Evolutionary conservation across 2,888 invertebrate species (phyloP).

Genomic region (Chrysolina haemoptera): DNA sequence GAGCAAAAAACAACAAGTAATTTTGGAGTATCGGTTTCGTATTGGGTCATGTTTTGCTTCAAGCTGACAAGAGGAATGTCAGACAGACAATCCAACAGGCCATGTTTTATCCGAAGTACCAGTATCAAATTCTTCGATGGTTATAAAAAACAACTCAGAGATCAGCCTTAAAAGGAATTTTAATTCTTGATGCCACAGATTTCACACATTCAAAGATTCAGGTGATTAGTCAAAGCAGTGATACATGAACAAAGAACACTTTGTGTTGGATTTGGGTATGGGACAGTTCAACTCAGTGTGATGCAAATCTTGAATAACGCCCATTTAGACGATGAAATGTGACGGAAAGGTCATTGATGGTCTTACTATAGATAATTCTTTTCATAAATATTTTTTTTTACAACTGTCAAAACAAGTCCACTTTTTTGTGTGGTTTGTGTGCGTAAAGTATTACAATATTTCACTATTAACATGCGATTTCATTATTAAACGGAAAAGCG

Average conservation of each 20-base stretch:
- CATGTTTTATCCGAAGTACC: slow-evolving; percentile 7
- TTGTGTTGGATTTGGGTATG: not conserved
- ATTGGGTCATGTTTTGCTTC: slow-evolving; percentile 13
- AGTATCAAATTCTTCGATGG: slow-evolving; percentile 10
- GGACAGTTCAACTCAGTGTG: no score
- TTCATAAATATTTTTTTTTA: no score
- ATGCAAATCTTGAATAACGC: no score
- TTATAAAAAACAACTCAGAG: slow-evolving; percentile 1
- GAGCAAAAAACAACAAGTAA: not conserved
- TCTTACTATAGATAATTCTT: no score
- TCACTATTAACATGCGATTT: no score
- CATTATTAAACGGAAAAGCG: no score
- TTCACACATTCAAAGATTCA: not conserved
- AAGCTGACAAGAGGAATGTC: slow-evolving; percentile 2
- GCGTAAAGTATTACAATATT: no score
- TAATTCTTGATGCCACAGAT: slow-evolving; percentile 2
- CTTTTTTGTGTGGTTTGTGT: no score
- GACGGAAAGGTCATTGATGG: no score
- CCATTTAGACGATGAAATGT: no score
- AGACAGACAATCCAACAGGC: slow-evolving; percentile 2
- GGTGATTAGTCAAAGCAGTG: slow-evolving; percentile 2
- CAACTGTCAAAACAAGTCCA: no score
- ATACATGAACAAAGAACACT: not conserved
- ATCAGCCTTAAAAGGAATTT: slow-evolving; percentile 13
- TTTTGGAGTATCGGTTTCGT: not conserved